Base-by-base conservation (phyloP, 2,113 vertebrate species). In the Salvelinus sp. region DNA sequence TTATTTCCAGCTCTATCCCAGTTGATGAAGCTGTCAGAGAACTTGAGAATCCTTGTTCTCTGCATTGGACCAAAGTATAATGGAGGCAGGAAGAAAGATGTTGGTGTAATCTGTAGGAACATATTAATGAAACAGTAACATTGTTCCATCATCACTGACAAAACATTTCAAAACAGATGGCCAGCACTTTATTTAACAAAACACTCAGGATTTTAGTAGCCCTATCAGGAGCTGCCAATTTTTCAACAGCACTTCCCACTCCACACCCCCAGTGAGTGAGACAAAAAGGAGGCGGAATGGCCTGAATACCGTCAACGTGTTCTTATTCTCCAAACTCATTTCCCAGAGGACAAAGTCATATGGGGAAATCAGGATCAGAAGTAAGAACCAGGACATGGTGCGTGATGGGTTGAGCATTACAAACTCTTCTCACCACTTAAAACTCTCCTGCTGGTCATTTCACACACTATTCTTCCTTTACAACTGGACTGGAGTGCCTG, bases 291-390 rank as follows among this genome's bases (percentile, higher is more conserved):
- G 63, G 58, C 16, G 66, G 13, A 79, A 73, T 70, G 85, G 64
- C 81, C 84, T 90, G 84, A 79, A 90, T 88, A 82, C 67, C 79
- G 80, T 77, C 75, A 76, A 76, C 86, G 75, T 73, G 68, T 79
- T 87, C 84, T 81, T 70, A 10, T 44, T 10, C 38, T 44, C 38
- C 2, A 44, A 10, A 77, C 63, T 47, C 81, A 38, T 38, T 79
- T 44, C 38, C 38, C 38, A 10, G 38, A 10, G 9, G 38, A 44
- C 7, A 9, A 44, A 44, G 7, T 44, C 38, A 44, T 44, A 44
- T 44, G 38, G 38, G 38, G 7, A 44, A 2, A 10, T 44, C 38
- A 44, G 38, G 7, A 44, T 44, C 38, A 44, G 7, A 44, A 7
- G 38, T 44, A 44, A 44, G 38, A 16, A 54, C 16, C 48, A 44